These are phyloP conservation scores for Bombus fervidus DNA, from an alignment of 1,140 invertebrate species.

Conservation along the genomic window DNA sequence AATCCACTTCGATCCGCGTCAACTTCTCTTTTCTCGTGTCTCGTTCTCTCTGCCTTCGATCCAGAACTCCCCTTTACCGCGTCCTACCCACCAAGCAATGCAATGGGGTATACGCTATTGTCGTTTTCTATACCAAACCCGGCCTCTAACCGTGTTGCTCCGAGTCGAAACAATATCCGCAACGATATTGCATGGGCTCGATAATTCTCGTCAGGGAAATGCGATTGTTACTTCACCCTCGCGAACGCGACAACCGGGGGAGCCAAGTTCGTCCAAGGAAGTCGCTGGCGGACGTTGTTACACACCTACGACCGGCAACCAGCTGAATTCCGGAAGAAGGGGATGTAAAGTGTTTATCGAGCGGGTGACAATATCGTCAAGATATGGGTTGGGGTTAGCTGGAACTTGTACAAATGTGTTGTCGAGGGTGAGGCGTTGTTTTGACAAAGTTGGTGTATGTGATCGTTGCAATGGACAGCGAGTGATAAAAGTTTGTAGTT, in stretches of 20 bases:
- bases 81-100: too few species aligned
- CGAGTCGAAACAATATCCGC: conserved; percentile 78
- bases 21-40: not conserved
- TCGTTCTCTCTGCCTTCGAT: conserved; percentile 9
- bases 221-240: conserved; percentile 70
- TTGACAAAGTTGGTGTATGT: too few species aligned
- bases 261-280: conserved; percentile 61
- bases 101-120: conserved; percentile 45
- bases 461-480: too few species aligned
- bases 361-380: conserved; percentile 53
- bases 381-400: not conserved
- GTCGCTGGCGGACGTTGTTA: conserved; percentile 61
- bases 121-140: conserved; percentile 33
- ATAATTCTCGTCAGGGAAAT: conserved; percentile 77
- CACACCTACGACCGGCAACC: conserved; percentile 53
- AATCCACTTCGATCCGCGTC: conserved; percentile 12
- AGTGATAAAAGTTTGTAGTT: too few species aligned
- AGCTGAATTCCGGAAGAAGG: conserved; percentile 58
- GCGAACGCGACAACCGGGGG: conserved; percentile 20
- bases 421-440: not conserved
- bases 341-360: conserved; percentile 64
- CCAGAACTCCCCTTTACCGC: not conserved
- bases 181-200: conserved; percentile 74
- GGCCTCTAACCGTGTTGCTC: conserved; percentile 32
- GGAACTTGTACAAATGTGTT: not conserved